Percentiles rank a stretch among this genome's conserved stretches.
These are phyloP conservation scores for Cynocephalus volans DNA, from an alignment of 2,113 vertebrate genomes.

Conservation along the genomic window DNA sequence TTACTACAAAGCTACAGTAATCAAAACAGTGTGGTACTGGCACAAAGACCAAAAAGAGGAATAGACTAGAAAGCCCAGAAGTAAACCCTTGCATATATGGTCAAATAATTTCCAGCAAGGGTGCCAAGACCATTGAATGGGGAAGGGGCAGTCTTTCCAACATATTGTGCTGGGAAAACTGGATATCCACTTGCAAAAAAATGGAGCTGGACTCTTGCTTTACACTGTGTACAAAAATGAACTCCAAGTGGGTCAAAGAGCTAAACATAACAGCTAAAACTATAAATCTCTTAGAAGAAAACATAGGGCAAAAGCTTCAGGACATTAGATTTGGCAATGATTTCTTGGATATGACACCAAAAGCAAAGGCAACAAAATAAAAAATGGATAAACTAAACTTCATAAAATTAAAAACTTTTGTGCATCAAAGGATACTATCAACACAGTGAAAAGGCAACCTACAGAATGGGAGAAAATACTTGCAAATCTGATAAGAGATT, in stretches of 20 bases:
- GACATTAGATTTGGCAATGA: background rate
- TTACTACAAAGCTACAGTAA: background rate
- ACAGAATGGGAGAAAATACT: constrained; percentile 29
- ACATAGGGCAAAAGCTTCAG: background rate
- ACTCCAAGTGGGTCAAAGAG: background rate
- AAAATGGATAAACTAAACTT: constrained; percentile 1
- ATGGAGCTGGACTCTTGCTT: background rate
- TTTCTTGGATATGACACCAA: background rate
- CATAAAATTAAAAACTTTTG: constrained; percentile 14
- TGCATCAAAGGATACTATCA: background rate
- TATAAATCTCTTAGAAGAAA: constrained; percentile 47
- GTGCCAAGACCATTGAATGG: background rate
- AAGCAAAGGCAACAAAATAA: background rate
- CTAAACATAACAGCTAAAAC: constrained; percentile 38
- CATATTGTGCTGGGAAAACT: background rate
- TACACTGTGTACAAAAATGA: background rate
- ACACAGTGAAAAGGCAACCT: background rate
- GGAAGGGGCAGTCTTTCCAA: background rate
- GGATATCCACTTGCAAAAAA: background rate
- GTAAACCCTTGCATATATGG: background rate
- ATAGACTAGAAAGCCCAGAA: background rate
- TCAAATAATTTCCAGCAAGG: constrained; percentile 15
- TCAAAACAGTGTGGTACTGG: background rate
- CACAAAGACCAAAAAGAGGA: background rate
- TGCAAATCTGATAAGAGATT: constrained; percentile 11